Evolutionary conservation across 2,797 vertebrate species (phyloP).

Genomic region (Sphenopsis melanotis): DNA sequence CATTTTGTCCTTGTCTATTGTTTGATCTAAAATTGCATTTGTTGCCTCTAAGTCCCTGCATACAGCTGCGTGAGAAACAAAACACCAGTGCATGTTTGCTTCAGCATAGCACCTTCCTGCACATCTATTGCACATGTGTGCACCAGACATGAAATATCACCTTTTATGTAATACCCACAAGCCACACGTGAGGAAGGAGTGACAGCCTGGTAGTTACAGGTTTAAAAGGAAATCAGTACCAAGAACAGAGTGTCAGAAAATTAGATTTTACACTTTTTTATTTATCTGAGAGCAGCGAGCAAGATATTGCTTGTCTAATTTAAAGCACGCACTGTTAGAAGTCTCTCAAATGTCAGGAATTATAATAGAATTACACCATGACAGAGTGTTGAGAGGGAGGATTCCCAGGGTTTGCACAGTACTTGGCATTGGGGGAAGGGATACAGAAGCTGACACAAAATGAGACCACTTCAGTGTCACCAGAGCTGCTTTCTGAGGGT

Average conservation of each 20-base stretch:
- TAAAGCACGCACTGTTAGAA: not conserved
- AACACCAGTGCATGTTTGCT: not conserved
- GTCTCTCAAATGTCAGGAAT: conserved; percentile 27
- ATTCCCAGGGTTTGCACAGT: conserved; percentile 3
- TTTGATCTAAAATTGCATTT: not conserved
- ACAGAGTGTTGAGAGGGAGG: not conserved
- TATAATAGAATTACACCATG: not conserved
- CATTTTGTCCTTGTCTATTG: not conserved
- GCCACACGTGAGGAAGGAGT: not conserved
- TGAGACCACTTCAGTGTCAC: not conserved
- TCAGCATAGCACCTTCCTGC: not conserved
- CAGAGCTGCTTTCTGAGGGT: not conserved
- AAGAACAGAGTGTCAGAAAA: not conserved
- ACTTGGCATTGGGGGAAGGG: not conserved
- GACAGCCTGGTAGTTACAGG: not conserved
- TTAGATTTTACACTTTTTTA: not conserved
- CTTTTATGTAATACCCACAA: not conserved
- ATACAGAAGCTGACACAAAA: not conserved
- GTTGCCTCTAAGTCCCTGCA: not conserved
- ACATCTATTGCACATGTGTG: not conserved
- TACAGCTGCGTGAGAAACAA: not conserved
- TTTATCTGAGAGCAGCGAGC: not conserved
- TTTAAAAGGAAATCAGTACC: not conserved
- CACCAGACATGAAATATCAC: not conserved
- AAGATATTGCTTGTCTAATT: not conserved